Evolutionary conservation across 2,888 invertebrate species (phyloP).

Genomic region (Cerastoderma edule): DNA sequence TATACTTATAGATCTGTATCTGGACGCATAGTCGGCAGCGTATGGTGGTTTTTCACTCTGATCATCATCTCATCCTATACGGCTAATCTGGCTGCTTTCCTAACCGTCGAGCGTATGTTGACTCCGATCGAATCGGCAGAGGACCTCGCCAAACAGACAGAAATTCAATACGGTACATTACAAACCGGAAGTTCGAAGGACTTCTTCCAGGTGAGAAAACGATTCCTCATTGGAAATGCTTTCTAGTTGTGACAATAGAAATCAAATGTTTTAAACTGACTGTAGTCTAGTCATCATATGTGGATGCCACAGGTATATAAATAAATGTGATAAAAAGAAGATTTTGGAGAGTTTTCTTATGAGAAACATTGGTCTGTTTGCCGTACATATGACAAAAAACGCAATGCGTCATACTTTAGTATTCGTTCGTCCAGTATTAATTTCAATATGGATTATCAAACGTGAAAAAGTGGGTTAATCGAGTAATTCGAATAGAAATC

Average conservation of each 20-base stretch:
- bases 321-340: too few relatives aligned
- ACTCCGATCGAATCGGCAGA: slow-evolving; percentile 96
- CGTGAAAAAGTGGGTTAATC: too few relatives aligned
- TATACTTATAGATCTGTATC: slow-evolving; percentile 89
- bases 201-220: slow-evolving; percentile 90
- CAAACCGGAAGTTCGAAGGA: slow-evolving; percentile 91
- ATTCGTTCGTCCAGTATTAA: too few relatives aligned
- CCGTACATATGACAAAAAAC: too few relatives aligned
- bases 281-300: too few relatives aligned
- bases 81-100: slow-evolving; percentile 96
- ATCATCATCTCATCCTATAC: slow-evolving; percentile 99
- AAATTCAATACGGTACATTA: slow-evolving; percentile 88
- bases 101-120: slow-evolving; percentile 98
- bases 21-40: slow-evolving; percentile 97
- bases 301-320: too few relatives aligned
- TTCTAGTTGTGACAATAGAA: neutral
- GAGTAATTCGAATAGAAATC: too few relatives aligned
- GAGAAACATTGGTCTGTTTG: too few relatives aligned
- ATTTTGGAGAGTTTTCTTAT: too few relatives aligned
- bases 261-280: too few relatives aligned
- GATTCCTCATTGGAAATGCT: neutral
- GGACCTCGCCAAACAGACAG: slow-evolving; percentile 92
- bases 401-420: too few relatives aligned
- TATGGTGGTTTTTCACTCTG: slow-evolving; percentile 99
- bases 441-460: too few relatives aligned